Conservation (phyloP, 1,140 invertebrate genomes). For the Eriosoma lanigerum region DNA sequence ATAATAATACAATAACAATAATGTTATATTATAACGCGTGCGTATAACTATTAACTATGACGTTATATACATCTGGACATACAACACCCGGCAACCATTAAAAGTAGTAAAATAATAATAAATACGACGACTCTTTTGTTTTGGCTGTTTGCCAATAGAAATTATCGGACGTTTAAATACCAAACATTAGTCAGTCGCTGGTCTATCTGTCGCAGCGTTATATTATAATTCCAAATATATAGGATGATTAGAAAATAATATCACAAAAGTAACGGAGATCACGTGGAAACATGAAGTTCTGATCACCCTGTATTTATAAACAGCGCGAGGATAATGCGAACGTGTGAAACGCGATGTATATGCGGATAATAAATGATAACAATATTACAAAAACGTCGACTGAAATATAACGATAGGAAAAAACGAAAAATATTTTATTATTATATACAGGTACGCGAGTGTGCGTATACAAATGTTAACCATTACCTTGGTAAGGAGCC, state of each 20-base stretch:
- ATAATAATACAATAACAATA: not conserved
- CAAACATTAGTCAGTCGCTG: conserved; percentile 8
- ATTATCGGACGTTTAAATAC: conserved; percentile 31
- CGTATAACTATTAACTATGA: not conserved
- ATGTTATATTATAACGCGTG: not conserved
- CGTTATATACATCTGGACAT: too few relatives aligned
- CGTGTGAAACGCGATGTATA: conserved; percentile 8
- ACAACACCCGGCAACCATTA: too few relatives aligned
- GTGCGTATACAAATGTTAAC: not conserved
- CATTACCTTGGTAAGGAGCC: not conserved
- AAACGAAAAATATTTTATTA: conserved; percentile 5
- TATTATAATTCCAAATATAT: too few relatives aligned
- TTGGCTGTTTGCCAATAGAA: conserved; percentile 23
- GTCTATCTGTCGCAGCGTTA: not conserved
- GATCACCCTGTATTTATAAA: too few relatives aligned
- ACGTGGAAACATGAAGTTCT: too few relatives aligned
- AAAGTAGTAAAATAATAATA: not conserved
- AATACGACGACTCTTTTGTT: conserved; percentile 9
- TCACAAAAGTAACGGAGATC: too few relatives aligned
- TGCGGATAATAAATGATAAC: too few relatives aligned
- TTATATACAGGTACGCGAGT: too few relatives aligned
- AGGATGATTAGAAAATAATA: too few relatives aligned
- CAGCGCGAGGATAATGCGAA: conserved; percentile 38
- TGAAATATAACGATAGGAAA: too few relatives aligned
- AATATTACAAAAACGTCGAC: conserved; percentile 21